Evolutionary conservation across 2,797 vertebrate genomes (phyloP).

Genomic region (Avahi laniger): DNA sequence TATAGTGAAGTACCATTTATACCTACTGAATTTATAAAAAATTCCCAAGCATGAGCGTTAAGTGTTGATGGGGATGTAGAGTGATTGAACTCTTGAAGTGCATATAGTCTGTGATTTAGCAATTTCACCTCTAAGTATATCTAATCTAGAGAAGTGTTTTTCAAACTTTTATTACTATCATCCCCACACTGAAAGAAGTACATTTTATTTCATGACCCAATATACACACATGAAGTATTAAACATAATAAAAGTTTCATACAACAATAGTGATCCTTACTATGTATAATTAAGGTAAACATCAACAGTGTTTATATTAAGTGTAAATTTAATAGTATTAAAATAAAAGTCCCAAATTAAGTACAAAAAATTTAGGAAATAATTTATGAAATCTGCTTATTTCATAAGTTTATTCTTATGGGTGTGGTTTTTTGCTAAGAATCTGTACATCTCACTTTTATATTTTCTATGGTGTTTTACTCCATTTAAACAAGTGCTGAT

Average conservation of each 20-base stretch:
- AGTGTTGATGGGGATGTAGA: not conserved
- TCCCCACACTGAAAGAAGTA: not conserved
- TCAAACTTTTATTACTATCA: slow-evolving; percentile 4
- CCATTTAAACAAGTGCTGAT: not conserved
- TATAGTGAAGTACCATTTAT: not conserved
- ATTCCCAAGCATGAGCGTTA: not conserved
- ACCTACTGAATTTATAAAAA: not conserved
- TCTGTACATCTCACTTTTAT: not conserved
- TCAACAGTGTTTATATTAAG: not conserved
- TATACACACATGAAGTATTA: not conserved
- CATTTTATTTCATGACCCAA: slow-evolving; percentile 2
- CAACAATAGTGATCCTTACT: not conserved
- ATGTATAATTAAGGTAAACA: slow-evolving; percentile 1
- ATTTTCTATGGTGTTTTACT: not conserved
- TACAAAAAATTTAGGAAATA: not conserved
- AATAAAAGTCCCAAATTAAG: not conserved
- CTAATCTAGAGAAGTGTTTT: not conserved
- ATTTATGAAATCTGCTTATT: not conserved
- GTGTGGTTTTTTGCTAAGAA: not conserved
- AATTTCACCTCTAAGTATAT: not conserved
- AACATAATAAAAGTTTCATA: not conserved
- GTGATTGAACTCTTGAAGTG: not conserved
- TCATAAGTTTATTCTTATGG: not conserved
- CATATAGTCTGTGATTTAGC: not conserved
- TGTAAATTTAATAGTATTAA: slow-evolving; percentile 22